Percentiles rank a stretch among this genome's conserved stretches.
phyloP scores from a whole-genome alignment of 1,140 invertebrate genomes.

The Eufriesea mexicana region DNA sequence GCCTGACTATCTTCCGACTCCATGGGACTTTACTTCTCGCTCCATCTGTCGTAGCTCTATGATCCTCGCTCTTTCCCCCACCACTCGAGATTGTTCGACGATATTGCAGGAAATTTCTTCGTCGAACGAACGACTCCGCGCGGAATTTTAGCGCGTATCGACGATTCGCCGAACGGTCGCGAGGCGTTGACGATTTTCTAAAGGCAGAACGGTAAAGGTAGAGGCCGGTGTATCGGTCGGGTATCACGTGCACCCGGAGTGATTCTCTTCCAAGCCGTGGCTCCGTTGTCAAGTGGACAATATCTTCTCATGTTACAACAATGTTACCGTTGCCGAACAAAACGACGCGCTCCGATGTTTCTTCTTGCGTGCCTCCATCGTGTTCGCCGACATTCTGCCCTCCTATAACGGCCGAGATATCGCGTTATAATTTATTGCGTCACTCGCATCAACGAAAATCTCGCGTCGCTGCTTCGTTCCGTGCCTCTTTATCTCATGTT shows the following conservation, averaged over 20 bases:
- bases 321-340: conserved; percentile 68
- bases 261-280: conserved; percentile 58
- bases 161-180: background rate
- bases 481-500: background rate
- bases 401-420: conserved; percentile 39
- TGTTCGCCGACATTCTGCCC: conserved; percentile 2
- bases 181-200: conserved; percentile 10
- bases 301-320: conserved; percentile 73
- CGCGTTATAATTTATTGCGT: conserved; percentile 59
- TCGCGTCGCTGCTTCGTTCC: background rate
- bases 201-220: conserved; percentile 1
- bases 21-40: background rate
- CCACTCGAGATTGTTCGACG: background rate
- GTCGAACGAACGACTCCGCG: background rate
- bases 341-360: conserved; percentile 61
- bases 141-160: background rate
- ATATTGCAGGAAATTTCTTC: background rate
- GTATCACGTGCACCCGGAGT: conserved; percentile 63
- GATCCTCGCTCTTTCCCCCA: too few species aligned
- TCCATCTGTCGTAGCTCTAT: background rate
- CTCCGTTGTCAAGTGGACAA: conserved; percentile 71
- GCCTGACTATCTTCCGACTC: background rate
- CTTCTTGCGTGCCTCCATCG: conserved; percentile 35
- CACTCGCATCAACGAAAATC: conserved; percentile 24
- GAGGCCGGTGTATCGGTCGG: conserved; percentile 37